A percentile compares a stretch with the other conserved stretches of the same genome.
phyloP scores from a whole-genome alignment of 2,113 vertebrate species.

The Amphiprion percula region DNA sequence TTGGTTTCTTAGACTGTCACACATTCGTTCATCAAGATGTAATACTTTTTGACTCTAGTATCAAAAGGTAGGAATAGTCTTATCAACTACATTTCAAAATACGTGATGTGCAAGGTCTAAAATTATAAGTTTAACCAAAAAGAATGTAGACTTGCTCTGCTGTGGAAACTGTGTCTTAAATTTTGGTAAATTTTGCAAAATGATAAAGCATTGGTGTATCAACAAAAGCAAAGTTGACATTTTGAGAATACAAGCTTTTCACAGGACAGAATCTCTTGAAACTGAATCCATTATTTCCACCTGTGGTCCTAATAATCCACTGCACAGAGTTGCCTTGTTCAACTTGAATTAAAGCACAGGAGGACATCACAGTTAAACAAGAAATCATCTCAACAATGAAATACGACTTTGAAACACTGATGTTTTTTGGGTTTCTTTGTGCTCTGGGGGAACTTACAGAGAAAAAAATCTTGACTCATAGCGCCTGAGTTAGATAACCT shows the following conservation, averaged over 20 bases:
- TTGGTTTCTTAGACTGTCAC: too few relatives aligned
- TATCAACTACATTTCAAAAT: neutral
- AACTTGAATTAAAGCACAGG: constrained; percentile 16
- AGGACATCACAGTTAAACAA: constrained; percentile 8
- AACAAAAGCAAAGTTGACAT: too few relatives aligned
- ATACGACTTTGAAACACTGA: constrained; percentile 41
- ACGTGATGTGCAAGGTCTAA: neutral
- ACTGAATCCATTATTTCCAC: neutral
- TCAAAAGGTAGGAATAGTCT: neutral
- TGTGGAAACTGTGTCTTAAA: too few relatives aligned
- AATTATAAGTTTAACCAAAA: neutral
- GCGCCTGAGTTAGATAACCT: constrained; percentile 71
- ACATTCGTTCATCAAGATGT: neutral
- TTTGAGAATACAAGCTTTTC: too few relatives aligned
- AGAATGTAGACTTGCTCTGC: too few relatives aligned
- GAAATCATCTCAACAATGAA: constrained; percentile 23
- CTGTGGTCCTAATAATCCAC: neutral
- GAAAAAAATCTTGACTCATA: constrained; percentile 49
- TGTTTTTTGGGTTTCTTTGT: constrained; percentile 29
- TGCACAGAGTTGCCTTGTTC: neutral
- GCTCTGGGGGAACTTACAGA: constrained; percentile 36
- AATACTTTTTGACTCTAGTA: neutral
- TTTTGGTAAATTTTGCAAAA: too few relatives aligned
- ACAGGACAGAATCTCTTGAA: neutral
- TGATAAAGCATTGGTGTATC: too few relatives aligned